Evolutionary conservation across 2,888 invertebrate genomes (phyloP), one percentile per base, ranked within the genome.

Genomic region (Maniola hyperantus): DNA sequence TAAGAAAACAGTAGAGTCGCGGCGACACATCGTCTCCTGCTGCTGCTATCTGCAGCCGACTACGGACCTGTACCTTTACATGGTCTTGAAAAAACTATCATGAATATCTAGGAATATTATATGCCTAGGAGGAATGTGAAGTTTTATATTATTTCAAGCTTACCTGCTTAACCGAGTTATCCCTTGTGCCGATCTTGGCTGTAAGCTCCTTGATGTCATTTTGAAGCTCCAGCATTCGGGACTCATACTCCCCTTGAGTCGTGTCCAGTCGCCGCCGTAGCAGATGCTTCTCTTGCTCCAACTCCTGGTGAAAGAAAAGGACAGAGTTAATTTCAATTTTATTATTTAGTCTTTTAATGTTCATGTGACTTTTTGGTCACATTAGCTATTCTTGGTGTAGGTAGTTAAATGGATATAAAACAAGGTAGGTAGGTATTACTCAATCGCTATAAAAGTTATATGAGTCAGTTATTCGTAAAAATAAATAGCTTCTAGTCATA

Each of bases 251-350:
- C 39, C 97, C 96, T 83, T 97, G 96, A 51, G 96, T 95, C 51
- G 97, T 96, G 77, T 97, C 96, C 81, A 99, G 91, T 78, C 97
- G 96, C 71, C 98, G 94, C 69, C 97, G 94, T 62, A 99, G 93
- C 62, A 96, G 94, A 88, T 99, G 97, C 77, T 98, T 96, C 88
- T 99, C 98, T 88, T 99, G 98, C 89, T 98, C 98, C 85, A 98
- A 93, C 82, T 95, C 95, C 98, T 99, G 94, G 0, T 33, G 60
- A 75, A 6, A 55, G 34, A 62, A 60, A 60, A 0, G 58, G 11
- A 65, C 6, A 54, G 26, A 50, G n/a, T 57, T 42, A 33, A 15
- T 58, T 39, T 44, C 13, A 11, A 39, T 42, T 18, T 39, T 6
- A 11, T 55, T 18, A 1, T 2, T n/a, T 39, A 1, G 18, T 11